Base-by-base conservation (phyloP, 1,140 invertebrate genomes). In the Tetragnatha versicolor region DNA sequence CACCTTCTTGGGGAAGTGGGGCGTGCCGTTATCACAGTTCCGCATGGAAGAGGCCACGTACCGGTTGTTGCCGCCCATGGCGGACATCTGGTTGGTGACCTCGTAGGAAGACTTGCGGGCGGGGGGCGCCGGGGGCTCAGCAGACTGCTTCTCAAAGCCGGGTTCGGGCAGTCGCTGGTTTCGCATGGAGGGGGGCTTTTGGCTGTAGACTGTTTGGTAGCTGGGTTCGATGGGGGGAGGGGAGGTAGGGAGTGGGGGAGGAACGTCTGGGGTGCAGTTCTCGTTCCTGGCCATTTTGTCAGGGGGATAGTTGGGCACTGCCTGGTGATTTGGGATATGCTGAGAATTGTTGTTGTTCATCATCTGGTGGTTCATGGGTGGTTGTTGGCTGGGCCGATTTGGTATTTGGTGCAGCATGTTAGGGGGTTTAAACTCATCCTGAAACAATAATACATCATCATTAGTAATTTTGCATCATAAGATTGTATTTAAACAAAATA, bases 1-100 rank as follows among this genome's bases (percentile, higher is more conserved):
- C 2, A 84, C 83, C 61, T 84, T 84, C 35, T 84, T 84, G 0
- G 80, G 80, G 20, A 81, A 53, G n/a, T 79, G 80, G 33, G 78
- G 61, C 17, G 77, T 51, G 25, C 45, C 49, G 29, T 66, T 79
- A 60, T 75, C 79, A 49, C 68, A 53, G 45, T 79, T 75, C 17
- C 69, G 31, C n/a, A 81, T 73, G 5, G 79, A 75, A 2, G 81
- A 78, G 33, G 60, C 22, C 25, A 47, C 33, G 33, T 73, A 75
- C 2, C 68, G 22, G 12, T 47, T 65, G 5, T 49, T 29, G 22
- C 25, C 25, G 35, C 63, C 35, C n/a, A 53, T 37, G 3, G 37
- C 14, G 4, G 70, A 65, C 60, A 79, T 79, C 4, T 76, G 69
- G 63, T 68, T 75, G 5, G 69, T 77, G 2, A 77, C 39, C 66